Base-by-base conservation (phyloP, 2,797 vertebrate genomes). In the Distichodus sexfasciatus region DNA sequence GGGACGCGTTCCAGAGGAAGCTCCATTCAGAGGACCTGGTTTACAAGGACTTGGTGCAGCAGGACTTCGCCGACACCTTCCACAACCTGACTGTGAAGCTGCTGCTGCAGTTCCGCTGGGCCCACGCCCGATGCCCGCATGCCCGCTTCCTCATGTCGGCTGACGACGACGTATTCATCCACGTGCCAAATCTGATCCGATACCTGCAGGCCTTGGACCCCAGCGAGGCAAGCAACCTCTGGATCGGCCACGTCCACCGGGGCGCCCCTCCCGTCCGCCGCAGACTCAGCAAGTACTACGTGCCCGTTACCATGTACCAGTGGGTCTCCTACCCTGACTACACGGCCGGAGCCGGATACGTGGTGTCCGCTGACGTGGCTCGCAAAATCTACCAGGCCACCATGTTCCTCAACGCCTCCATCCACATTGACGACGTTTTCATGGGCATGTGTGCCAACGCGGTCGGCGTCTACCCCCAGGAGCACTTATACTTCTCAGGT, bases 341-440 rank as follows among this genome's bases (percentile, higher is more conserved):
- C 66, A 98, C 95, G 0, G 91, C 96, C 0, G 96, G 96, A 7
- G 93, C 94, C 0, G 95, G 91, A 0, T 98, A 97, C 1, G 89
- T 98, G 23, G 84, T 98, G 68, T 98, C 96, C 1, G 76, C 71
- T 2, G 93, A 97, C 0, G 95, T 96, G 31, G 94, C 90, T 0
- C 83, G 86, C 58, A 98, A 95, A 88, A 91, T 98, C 63, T 93
- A 97, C 33, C 84, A 84, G 29, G 95, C 93, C 1, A 94, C 92
- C 1, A 74, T 89, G 81, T 83, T 87, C 5, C 86, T 98, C 17
- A 95, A 94, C 70, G 88, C 94, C 3, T 96, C 92, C 28, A 82
- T 98, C 54, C 95, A 98, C 79, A 98, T 98, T 19, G 96, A 98
- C 1, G 96, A 98, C 24, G 96, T 98, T 79, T 98, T 96, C 86